Base-by-base conservation (phyloP, 2,797 vertebrate species). In the Moxostoma hubbsi region DNA sequence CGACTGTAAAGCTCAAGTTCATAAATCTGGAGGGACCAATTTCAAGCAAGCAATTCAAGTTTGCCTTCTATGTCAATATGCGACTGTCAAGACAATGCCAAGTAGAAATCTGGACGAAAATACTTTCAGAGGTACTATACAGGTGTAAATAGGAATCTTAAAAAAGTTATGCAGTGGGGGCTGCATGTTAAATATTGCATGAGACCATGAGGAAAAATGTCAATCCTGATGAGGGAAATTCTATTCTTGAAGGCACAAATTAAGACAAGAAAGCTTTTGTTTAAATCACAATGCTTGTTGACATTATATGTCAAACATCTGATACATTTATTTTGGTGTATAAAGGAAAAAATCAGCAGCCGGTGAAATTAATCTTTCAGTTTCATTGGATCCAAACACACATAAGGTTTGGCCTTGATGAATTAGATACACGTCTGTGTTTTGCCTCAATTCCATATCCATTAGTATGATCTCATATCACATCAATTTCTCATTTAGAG, bases 281-380 rank as follows among this genome's bases (percentile, higher is more conserved):
- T 67, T 9, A 67, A 64, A 71, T 80, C 51, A 58, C 49, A 62
- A 53, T 66, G 47, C 68, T 80, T 84, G 80, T 81, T 80, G 74
- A 80, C 66, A 71, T 63, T 63, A 72, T 7, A 53, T 12, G 74
- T 75, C 65, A 77, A 80, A 80, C 57, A 83, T 83, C 65, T 58
- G 51, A 83, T 83, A 10, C 47, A 18, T 59, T 69, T 73, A 36
- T 69, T 73, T 64, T 24, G 66, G 71, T 49, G 63, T 75, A 72
- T 68, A 50, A 57, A 72, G 51, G 64, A 62, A 10, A 11, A 72
- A 82, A 76, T 73, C 64, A 80, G 73, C 82, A 62, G 16, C 53
- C 11, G 1, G 0, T 53, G 15, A 61, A 70, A 77, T 73, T 2
- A 73, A 73, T 73, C 55, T 55, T 68, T 61, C 71, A 69, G 59